These are phyloP conservation scores for Agrochola macilenta DNA, from an alignment of 2,888 invertebrate species.

Conservation along the genomic window DNA sequence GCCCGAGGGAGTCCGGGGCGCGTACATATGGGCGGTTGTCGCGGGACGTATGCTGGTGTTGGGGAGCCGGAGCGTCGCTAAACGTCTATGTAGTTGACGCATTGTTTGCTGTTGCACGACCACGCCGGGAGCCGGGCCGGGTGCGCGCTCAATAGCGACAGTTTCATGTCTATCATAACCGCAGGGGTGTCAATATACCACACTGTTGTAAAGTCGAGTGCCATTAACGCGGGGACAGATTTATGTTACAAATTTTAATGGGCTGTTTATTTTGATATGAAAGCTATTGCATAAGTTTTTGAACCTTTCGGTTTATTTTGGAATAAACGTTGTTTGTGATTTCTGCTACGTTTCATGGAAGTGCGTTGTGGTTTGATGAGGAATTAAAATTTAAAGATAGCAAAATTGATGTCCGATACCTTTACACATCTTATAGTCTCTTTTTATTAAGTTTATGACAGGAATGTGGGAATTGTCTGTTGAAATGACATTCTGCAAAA, in stretches of 20 bases:
- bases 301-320: conserved; percentile 13
- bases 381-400: background rate
- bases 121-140: conserved; percentile 40
- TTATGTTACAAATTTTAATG: conserved; percentile 66
- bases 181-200: conserved; percentile 68
- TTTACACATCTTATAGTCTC: no score
- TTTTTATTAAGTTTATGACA: background rate
- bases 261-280: conserved; percentile 64
- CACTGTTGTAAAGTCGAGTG: conserved; percentile 66
- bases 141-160: conserved; percentile 64
- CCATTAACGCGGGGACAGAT: conserved; percentile 60
- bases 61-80: conserved; percentile 76
- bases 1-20: conserved; percentile 44
- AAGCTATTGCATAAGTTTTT: conserved; percentile 50
- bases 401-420: no score
- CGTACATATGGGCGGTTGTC: conserved; percentile 69
- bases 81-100: conserved; percentile 73
- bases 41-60: conserved; percentile 72
- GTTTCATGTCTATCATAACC: conserved; percentile 61
- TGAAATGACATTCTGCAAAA: background rate
- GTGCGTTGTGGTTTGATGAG: background rate
- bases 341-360: background rate
- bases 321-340: background rate
- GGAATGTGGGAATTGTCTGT: background rate
- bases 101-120: conserved; percentile 76